Evolutionary conservation across 37 sponge, comb jelly and placozoan genomes (phyloP).

Genomic region (Halisarca cf. caerulea): DNA sequence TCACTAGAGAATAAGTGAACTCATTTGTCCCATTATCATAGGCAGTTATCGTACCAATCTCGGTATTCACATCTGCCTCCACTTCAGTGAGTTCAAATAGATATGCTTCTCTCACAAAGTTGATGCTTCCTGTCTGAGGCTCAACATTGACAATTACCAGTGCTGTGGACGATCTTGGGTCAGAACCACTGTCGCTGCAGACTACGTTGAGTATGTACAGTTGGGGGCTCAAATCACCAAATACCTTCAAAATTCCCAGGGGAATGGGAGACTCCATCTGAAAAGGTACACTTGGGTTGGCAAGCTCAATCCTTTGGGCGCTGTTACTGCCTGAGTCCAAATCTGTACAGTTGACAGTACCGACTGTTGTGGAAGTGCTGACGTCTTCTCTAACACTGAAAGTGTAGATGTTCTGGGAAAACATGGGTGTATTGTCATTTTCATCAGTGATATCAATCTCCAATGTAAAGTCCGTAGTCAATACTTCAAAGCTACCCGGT

Average conservation of each 20-base stretch:
- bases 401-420: constrained; percentile 26
- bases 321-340: constrained; percentile 53
- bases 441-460: constrained; percentile 45
- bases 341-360: constrained; percentile 49
- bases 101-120: not conserved
- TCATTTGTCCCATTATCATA: not conserved
- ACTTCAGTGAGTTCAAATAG: not conserved
- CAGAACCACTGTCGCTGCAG: constrained; percentile 65
- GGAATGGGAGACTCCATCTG: not conserved
- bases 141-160: constrained; percentile 40
- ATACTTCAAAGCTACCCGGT: constrained; percentile 23
- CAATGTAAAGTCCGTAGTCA: constrained; percentile 13
- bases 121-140: not conserved
- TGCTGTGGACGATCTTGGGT: constrained; percentile 26
- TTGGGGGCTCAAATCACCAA: not conserved
- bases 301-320: not conserved
- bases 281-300: not conserved
- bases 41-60: not conserved
- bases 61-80: not conserved
- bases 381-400: not conserved
- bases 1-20: not conserved
- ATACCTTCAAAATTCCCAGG: not conserved
- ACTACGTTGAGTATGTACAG: constrained; percentile 39
- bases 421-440: constrained; percentile 72
- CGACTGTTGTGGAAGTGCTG: not conserved